phyloP scores from a whole-genome alignment of 2,797 vertebrate genomes.

The Amazona finschi region DNA sequence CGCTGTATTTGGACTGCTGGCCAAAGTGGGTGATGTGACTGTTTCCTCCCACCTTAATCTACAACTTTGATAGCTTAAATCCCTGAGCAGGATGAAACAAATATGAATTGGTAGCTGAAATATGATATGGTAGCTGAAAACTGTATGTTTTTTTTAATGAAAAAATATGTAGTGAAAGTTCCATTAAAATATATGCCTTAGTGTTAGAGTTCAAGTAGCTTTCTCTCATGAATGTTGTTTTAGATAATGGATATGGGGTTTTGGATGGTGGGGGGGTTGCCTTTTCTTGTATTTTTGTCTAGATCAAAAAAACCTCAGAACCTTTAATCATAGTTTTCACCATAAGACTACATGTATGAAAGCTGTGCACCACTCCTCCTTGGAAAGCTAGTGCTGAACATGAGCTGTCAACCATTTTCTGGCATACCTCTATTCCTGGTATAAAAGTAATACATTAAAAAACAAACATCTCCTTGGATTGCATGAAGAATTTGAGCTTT shows the following conservation, averaged over 20 bases:
- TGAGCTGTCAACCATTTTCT: not conserved
- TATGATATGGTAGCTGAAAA: not conserved
- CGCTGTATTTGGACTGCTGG: not conserved
- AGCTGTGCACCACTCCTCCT: not conserved
- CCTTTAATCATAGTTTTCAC: not conserved
- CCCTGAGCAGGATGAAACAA: not conserved
- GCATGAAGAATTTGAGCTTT: not conserved
- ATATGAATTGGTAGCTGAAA: not conserved
- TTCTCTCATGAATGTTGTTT: not conserved
- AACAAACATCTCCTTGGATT: not conserved
- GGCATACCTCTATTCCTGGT: not conserved
- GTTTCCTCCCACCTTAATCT: not conserved
- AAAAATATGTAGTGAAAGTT: not conserved
- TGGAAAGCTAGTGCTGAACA: not conserved
- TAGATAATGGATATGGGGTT: not conserved
- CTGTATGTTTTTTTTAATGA: not conserved
- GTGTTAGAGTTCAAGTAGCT: not conserved
- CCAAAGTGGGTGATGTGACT: not conserved
- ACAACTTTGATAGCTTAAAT: not conserved
- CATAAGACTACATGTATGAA: not conserved
- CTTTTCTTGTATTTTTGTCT: not conserved
- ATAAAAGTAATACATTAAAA: not conserved
- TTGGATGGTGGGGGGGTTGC: rapidly evolving
- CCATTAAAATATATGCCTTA: not conserved
- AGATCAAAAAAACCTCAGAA: not conserved